Evolutionary conservation across 1,140 invertebrate species (phyloP).

Genomic region (Paraescarpia echinospica): DNA sequence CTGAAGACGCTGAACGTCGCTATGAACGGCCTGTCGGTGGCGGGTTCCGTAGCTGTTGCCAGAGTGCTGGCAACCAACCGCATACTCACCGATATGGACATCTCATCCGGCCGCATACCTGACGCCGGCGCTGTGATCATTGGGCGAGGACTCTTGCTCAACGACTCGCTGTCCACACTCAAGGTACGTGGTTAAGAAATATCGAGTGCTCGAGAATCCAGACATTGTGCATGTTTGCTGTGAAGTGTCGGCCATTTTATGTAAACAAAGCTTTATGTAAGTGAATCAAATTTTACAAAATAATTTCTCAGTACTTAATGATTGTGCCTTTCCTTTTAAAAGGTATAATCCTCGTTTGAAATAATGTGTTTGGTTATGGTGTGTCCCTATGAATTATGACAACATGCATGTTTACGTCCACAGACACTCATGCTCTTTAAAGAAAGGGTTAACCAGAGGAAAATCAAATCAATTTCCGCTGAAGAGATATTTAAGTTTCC

Average conservation of each 20-base stretch:
- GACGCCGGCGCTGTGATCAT: conserved; percentile 41
- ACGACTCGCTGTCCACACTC: conserved; percentile 36
- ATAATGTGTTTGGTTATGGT: too few species aligned
- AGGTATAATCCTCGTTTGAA: not conserved
- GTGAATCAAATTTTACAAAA: not conserved
- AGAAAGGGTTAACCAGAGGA: too few species aligned
- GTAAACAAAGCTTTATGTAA: not conserved
- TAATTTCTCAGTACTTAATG: not conserved
- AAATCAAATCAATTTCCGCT: too few species aligned
- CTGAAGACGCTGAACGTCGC: conserved; percentile 44
- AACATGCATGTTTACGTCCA: too few species aligned
- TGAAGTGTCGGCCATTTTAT: not conserved
- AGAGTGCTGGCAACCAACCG: conserved; percentile 40
- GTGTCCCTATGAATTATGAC: not conserved
- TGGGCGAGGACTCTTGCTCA: conserved; percentile 39
- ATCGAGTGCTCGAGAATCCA: not conserved
- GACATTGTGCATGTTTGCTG: not conserved
- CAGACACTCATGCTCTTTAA: too few species aligned
- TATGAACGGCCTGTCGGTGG: conserved; percentile 50
- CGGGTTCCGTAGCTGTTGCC: conserved; percentile 40
- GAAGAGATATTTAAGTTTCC: too few species aligned
- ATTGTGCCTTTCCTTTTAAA: not conserved
- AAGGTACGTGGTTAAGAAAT: not conserved
- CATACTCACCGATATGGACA: conserved; percentile 43
- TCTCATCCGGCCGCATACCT: conserved; percentile 46